Base-by-base conservation (phyloP, 2,888 invertebrate species). In the Microplitis manilae region DNA sequence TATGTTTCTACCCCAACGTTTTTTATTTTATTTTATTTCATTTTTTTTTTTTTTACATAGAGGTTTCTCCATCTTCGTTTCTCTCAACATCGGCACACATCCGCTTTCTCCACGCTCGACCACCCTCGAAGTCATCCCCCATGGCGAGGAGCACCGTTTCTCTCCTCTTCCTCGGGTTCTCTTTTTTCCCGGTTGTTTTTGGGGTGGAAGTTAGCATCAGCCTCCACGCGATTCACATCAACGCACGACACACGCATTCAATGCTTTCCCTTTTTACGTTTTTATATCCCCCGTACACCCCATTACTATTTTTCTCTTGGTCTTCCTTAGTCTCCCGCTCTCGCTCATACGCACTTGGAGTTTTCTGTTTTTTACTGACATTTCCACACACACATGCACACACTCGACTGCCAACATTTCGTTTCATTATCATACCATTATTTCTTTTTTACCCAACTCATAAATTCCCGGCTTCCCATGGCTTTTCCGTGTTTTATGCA, bases 371-470 rank as follows among this genome's bases (percentile, higher is more conserved):
- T 78, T 75, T 81, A 77, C 17, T 82, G 83, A 50, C 50, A 50
- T 50, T 50, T 50, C 50, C 50, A 50, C 50, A 50, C 50, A 50
- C 50, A 50, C 50, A 50, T 13, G 50, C 50, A 50, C 50, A 50
- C 50, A 50, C 50, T 50, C 50, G 15, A 67, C 50, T 60, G 59
- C 41, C 50, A 59, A 67, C 84, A 83, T 85, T 87, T 84, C 84
- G 83, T 86, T 88, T 88, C 88, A 88, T 88, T 87, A 88, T 88
- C 87, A 88, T 88, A 86, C 84, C 83, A 86, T 88, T 87, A 88
- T 86, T 86, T 87, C 84, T 87, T 87, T 80, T 80, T 39, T 70
- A 81, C 79, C 76, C 74, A 83, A 78, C 80, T 84, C 87, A 87
- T 88, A 87, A 88, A 87, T 88, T 86, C 85, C 84, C 83, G 83